A percentile compares a stretch with the other conserved stretches of the same genome.
Evolutionary conservation across 2,113 vertebrate species (phyloP).

Genomic region (Albula goreensis): DNA sequence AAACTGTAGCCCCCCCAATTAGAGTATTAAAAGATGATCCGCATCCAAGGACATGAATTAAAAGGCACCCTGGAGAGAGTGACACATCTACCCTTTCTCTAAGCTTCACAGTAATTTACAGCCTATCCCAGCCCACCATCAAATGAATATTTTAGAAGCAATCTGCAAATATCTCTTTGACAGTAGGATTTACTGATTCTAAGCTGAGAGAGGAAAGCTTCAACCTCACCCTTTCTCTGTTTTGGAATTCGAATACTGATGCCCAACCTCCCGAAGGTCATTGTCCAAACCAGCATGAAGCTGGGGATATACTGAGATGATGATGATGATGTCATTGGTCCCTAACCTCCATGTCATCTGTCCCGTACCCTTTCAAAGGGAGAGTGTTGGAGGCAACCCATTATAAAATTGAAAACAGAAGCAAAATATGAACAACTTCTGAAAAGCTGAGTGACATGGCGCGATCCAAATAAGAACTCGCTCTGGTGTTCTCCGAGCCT

Average conservation of each 20-base stretch:
- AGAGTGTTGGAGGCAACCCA: no score
- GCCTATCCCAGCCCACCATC: not conserved
- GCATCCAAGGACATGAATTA: constrained; percentile 17
- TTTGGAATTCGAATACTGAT: not conserved
- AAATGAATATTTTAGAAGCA: constrained; percentile 28
- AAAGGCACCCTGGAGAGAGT: constrained; percentile 2
- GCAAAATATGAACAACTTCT: no score
- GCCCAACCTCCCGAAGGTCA: not conserved
- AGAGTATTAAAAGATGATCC: not conserved
- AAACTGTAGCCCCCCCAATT: constrained; percentile 22
- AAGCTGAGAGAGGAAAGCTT: not conserved
- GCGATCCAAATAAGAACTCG: not conserved
- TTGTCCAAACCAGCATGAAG: not conserved
- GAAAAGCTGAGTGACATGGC: not conserved
- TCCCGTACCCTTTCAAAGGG: no score
- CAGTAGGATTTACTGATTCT: not conserved
- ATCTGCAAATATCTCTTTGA: constrained; percentile 13
- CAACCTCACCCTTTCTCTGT: not conserved
- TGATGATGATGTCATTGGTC: not conserved
- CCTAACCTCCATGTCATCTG: not conserved
- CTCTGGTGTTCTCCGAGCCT: not conserved
- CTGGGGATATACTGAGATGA: not conserved
- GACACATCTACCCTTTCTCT: constrained; percentile 6
- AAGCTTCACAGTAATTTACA: not conserved
- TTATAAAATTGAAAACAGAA: no score